Percentiles rank a stretch among this genome's conserved stretches.
Evolutionary conservation across 2,797 vertebrate species (phyloP).

Genomic region (Mionectes olivaceus): DNA sequence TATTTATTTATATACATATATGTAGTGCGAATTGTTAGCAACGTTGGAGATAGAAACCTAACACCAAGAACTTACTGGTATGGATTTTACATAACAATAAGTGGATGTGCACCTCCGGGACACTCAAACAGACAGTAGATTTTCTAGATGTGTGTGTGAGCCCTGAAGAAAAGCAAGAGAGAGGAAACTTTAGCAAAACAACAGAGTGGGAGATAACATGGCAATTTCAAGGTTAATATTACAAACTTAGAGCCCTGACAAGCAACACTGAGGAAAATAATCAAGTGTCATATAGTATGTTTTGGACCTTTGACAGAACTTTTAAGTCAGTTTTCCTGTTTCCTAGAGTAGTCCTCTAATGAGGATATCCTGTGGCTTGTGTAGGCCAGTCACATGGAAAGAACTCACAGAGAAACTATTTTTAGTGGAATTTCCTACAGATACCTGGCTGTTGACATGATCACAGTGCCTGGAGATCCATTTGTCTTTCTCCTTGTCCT

Average conservation of each 20-base stretch:
- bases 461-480: background rate
- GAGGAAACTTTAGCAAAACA: background rate
- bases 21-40: background rate
- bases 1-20: no score
- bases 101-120: rapidly evolving
- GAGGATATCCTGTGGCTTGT: background rate
- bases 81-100: background rate
- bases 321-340: background rate
- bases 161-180: background rate
- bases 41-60: background rate
- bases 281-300: background rate
- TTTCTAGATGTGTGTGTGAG: background rate
- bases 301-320: background rate
- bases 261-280: background rate
- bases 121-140: background rate
- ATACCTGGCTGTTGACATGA: background rate
- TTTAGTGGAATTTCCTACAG: background rate
- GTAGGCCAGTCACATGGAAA: background rate
- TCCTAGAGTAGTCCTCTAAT: background rate
- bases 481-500: background rate
- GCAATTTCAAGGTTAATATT: background rate
- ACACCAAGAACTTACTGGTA: background rate
- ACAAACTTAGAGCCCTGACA: background rate
- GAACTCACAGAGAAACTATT: background rate
- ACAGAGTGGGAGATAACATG: background rate